Evolutionary conservation across 1,140 invertebrate genomes (phyloP).

Genomic region (Aporrectodea caliginosa): DNA sequence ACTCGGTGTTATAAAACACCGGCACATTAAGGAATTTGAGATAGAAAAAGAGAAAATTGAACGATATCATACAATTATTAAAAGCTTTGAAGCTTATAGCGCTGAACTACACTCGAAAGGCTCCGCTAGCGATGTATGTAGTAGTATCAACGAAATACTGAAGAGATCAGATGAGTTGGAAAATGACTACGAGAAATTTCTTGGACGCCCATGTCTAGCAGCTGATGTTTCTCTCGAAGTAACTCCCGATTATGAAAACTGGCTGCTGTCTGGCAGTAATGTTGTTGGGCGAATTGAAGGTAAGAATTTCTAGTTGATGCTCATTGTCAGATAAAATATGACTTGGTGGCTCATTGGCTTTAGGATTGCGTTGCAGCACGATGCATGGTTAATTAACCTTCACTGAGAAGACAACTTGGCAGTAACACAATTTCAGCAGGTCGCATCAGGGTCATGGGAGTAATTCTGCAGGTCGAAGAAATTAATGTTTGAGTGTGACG

Average conservation of each 20-base stretch:
- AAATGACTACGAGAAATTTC: neutral
- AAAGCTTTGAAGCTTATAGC: neutral
- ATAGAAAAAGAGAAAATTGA: neutral
- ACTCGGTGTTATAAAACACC: neutral
- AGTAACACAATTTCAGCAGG: too few species aligned
- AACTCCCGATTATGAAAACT: neutral
- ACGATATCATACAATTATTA: neutral
- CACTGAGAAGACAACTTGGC: too few species aligned
- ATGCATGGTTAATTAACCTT: too few species aligned
- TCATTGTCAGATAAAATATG: too few species aligned
- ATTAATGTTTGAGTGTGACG: too few species aligned
- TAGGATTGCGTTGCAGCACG: too few species aligned
- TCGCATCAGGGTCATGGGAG: too few species aligned
- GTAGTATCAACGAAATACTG: neutral
- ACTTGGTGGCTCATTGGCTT: too few species aligned
- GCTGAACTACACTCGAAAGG: neutral
- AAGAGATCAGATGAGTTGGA: neutral
- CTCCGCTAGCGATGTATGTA: neutral
- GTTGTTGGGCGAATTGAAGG: neutral
- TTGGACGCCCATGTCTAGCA: neutral
- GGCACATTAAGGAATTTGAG: neutral
- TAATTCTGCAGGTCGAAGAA: too few species aligned
- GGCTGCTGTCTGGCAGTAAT: neutral
- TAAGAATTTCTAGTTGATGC: too few species aligned
- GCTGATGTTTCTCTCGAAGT: neutral